Percentiles rank a stretch among this genome's conserved stretches.
phyloP scores from a whole-genome alignment of 2,888 invertebrate species.

The Pristionchus japonicus region DNA sequence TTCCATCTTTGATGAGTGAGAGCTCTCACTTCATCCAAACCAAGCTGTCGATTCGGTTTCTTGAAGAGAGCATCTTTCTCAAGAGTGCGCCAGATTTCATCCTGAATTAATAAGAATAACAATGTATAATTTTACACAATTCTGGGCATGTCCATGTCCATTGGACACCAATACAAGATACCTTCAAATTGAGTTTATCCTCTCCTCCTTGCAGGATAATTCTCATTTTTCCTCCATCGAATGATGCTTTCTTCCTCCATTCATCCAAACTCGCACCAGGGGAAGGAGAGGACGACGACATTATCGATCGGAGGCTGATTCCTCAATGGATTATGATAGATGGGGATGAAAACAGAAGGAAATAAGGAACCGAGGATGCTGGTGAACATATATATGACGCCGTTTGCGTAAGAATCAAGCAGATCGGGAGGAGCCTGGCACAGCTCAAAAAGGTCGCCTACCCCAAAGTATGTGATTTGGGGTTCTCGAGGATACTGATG shows the following conservation, averaged over 20 bases:
- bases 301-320: neutral
- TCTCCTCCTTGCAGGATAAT: slow-evolving; percentile 86
- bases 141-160: too few species aligned
- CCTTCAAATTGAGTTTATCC: slow-evolving; percentile 85
- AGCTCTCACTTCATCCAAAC: slow-evolving; percentile 79
- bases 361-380: neutral
- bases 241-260: slow-evolving; percentile 23
- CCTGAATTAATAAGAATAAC: too few species aligned
- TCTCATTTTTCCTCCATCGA: slow-evolving; percentile 51
- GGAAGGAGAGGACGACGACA: neutral
- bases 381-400: too few species aligned
- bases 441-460: too few species aligned
- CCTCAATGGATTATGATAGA: neutral
- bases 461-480: too few species aligned
- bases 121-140: too few species aligned
- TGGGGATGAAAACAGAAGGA: neutral
- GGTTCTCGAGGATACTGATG: too few species aligned
- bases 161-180: too few species aligned
- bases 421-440: too few species aligned
- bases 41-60: slow-evolving; percentile 80
- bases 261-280: slow-evolving; percentile 40
- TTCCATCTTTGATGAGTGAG: slow-evolving; percentile 77
- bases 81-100: slow-evolving; percentile 85
- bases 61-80: slow-evolving; percentile 85
- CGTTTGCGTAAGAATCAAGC: too few species aligned